These are phyloP conservation scores for Trypoxylon attenuatum DNA, from an alignment of 2,888 invertebrate genomes.

Conservation along the genomic window DNA sequence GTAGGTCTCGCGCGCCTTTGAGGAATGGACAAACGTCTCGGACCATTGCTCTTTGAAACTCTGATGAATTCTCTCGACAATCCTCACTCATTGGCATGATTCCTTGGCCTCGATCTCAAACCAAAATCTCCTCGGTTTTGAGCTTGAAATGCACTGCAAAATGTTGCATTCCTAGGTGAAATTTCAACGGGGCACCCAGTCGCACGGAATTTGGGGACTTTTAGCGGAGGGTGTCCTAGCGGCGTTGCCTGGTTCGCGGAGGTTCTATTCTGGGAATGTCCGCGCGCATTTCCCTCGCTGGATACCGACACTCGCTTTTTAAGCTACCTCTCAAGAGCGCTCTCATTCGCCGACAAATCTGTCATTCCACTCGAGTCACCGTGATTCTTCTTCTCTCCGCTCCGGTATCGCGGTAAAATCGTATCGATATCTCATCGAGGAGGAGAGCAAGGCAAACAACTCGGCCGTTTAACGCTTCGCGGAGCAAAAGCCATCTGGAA, in stretches of 20 bases:
- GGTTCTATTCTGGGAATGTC: constrained; percentile 42
- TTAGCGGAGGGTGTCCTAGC: constrained; percentile 39
- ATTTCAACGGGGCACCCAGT: too few relatives aligned
- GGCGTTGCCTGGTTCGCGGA: constrained; percentile 39
- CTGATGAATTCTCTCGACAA: constrained; percentile 18
- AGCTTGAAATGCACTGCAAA: background rate
- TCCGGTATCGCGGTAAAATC: background rate
- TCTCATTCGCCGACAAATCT: constrained; percentile 34
- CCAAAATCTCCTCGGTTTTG: too few relatives aligned
- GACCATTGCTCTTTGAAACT: constrained; percentile 2
- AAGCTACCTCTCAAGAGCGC: constrained; percentile 20
- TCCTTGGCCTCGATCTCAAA: constrained; percentile 5
- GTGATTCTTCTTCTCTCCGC: background rate
- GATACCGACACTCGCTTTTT: constrained; percentile 42
- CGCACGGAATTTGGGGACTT: too few relatives aligned
- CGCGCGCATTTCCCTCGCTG: constrained; percentile 41
- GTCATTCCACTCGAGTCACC: background rate
- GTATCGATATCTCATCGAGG: too few relatives aligned
- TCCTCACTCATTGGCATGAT: background rate
- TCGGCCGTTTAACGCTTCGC: background rate
- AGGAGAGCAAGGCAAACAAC: too few relatives aligned
- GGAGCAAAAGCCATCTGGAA: background rate
- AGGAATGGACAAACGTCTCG: constrained; percentile 38
- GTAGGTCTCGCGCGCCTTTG: background rate
- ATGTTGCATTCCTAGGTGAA: too few relatives aligned